Evolutionary conservation across 2,888 invertebrate species (phyloP).

Genomic region (Scelioninae gen. 1): DNA sequence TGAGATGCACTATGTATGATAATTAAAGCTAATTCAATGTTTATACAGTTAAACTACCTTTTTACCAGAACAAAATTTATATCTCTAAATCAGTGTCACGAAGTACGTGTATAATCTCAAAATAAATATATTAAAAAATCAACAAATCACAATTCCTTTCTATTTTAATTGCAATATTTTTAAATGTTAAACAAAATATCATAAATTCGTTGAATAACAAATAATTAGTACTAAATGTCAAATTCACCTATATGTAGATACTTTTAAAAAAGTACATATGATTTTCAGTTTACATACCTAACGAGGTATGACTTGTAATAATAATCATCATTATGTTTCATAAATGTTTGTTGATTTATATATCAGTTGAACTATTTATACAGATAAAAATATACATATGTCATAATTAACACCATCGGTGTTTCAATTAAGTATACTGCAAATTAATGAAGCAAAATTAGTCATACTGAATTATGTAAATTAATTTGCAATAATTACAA

Average conservation of each 20-base stretch:
- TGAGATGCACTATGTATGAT: too few relatives aligned
- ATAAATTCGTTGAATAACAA: neutral
- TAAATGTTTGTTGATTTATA: conserved; percentile 38
- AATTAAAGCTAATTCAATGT: too few relatives aligned
- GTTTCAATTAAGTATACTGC: conserved; percentile 41
- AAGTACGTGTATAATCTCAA: too few relatives aligned
- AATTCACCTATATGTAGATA: neutral
- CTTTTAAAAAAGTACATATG: neutral
- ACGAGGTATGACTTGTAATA: neutral
- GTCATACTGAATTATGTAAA: conserved; percentile 41
- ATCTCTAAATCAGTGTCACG: too few relatives aligned
- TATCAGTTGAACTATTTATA: conserved; percentile 36
- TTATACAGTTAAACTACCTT: too few relatives aligned
- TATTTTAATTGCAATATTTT: neutral
- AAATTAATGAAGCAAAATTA: too few relatives aligned
- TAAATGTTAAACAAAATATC: neutral
- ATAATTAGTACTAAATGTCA: conserved; percentile 7
- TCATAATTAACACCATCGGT: conserved; percentile 11
- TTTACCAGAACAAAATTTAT: too few relatives aligned
- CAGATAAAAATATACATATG: conserved; percentile 11
- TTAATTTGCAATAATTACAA: conserved; percentile 29
- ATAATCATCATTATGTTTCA: neutral
- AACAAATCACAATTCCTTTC: too few relatives aligned
- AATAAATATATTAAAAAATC: too few relatives aligned
- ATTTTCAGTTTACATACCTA: neutral